A percentile compares a stretch with the other conserved stretches of the same genome.
Evolutionary conservation across 2,113 vertebrate genomes (phyloP).

Genomic region (Papio anubis): DNA sequence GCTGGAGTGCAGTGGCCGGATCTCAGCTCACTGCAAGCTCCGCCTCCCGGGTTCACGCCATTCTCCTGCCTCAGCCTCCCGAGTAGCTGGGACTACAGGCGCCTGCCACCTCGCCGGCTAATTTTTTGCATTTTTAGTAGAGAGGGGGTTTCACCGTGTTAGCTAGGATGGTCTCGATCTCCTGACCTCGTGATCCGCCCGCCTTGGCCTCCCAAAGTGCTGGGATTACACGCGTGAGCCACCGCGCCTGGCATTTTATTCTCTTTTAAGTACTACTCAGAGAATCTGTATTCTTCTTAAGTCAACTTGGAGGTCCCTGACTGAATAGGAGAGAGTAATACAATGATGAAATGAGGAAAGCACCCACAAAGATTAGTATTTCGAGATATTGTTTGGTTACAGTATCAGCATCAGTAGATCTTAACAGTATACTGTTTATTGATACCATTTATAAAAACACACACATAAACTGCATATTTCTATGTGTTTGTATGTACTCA

Average conservation of each 20-base stretch:
- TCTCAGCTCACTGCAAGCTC: too few relatives aligned
- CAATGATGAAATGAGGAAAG: neutral
- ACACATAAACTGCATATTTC: neutral
- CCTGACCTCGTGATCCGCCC: too few relatives aligned
- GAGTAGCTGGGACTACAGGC: too few relatives aligned
- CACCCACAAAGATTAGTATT: neutral
- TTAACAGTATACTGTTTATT: neutral
- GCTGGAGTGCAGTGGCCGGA: too few relatives aligned
- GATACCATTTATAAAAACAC: neutral
- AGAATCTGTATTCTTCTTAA: neutral
- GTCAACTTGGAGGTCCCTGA: neutral
- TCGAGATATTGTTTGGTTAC: neutral
- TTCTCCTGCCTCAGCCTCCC: too few relatives aligned
- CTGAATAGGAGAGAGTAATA: neutral
- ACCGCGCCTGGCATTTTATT: neutral
- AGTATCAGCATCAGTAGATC: neutral
- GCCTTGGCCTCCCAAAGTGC: too few relatives aligned
- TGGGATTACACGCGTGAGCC: too few relatives aligned
- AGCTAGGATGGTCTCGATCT: too few relatives aligned
- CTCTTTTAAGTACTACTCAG: neutral
- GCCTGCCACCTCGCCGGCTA: rapidly evolving
- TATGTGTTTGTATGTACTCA: neutral
- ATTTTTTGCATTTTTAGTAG: too few relatives aligned
- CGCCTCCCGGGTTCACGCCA: too few relatives aligned
- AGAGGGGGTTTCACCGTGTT: too few relatives aligned